phyloP scores from a whole-genome alignment of 2,888 invertebrate species.

The Spodoptera exigua region DNA sequence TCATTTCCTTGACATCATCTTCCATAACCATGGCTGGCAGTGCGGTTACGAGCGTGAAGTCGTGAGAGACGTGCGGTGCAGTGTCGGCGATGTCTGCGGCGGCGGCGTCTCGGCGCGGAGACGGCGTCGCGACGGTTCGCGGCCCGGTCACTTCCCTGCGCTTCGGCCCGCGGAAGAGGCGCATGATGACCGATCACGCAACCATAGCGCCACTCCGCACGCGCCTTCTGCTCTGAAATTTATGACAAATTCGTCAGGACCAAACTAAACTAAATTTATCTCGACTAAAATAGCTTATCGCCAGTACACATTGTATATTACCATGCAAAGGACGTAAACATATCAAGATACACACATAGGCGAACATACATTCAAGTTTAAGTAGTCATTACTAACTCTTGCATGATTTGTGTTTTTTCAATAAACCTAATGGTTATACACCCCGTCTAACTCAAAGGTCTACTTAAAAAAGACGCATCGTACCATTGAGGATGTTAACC shows the following conservation, averaged over 20 bases:
- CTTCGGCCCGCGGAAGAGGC: conserved; percentile 91
- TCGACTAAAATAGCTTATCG: too few species aligned
- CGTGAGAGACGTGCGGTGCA: conserved; percentile 86
- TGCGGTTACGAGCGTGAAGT: conserved; percentile 93
- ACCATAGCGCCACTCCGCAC: conserved; percentile 82
- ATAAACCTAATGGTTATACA: too few species aligned
- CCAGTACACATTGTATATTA: too few species aligned
- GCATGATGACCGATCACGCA: conserved; percentile 89
- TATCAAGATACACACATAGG: background rate
- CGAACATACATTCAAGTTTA: conserved; percentile 1
- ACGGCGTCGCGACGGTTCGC: conserved; percentile 83
- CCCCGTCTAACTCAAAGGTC: background rate
- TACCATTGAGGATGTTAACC: conserved; percentile 47
- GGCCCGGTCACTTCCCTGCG: conserved; percentile 90
- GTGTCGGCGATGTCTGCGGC: conserved; percentile 85
- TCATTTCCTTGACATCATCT: conserved; percentile 90
- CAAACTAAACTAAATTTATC: too few species aligned
- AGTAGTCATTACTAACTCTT: too few species aligned
- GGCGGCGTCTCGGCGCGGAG: conserved; percentile 82
- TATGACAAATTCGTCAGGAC: too few species aligned
- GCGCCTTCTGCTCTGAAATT: conserved; percentile 68
- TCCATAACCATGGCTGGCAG: conserved; percentile 94
- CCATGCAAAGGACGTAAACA: background rate
- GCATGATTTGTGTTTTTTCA: too few species aligned
- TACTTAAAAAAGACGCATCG: conserved; percentile 28